Evolutionary conservation across 1,140 invertebrate genomes (phyloP), one percentile per base, ranked within the genome.

Genomic region (Pantala flavescens): DNA sequence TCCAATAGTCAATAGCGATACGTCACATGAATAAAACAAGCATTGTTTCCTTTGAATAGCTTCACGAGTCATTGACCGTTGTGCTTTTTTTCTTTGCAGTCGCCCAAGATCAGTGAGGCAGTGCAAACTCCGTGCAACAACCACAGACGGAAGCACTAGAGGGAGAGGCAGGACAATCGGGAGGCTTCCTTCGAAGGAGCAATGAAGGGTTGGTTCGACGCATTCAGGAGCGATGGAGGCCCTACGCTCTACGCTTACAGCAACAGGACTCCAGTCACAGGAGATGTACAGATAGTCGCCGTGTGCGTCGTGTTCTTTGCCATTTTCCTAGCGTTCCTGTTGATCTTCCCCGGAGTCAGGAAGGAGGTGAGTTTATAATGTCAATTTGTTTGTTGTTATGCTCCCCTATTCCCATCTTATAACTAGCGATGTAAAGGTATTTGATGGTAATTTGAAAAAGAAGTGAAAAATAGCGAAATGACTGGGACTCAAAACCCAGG

Each of bases 121-220:
- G 28, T 36, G n/a, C 9, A 36, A 36, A 2, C 28, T 36, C 28
- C 28, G 28, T 36, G 28, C 28, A 36, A 36, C 28, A 36, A 36
- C 2, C 28, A 36, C 28, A 36, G 28, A 36, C 9, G 9, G 28
- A 36, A 36, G 49, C 49, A 21, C 3, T 3, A 63, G 49, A 14
- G 16, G 16, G 49, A 63, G 49, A 16, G 12, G 49, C 12, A 14
- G n/a, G 49, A 12, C 3, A 16, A 19, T 63, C 12, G n/a, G 12
- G 28, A 36, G 28, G 49, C 49, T 16, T 63, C 49, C 49, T 16
- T 21, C 49, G 16, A 16, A 72, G 75, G 70, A 78, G 81, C 80
- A 75, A 94, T 94, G 93, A 93, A 89, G 87, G 93, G 93, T 81
- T 95, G 93, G 93, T 95, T 95, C 83, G 93, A 95, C 82, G 93